Evolutionary conservation across 2,797 vertebrate species (phyloP).

Genomic region (Poeciliopsis turneri): DNA sequence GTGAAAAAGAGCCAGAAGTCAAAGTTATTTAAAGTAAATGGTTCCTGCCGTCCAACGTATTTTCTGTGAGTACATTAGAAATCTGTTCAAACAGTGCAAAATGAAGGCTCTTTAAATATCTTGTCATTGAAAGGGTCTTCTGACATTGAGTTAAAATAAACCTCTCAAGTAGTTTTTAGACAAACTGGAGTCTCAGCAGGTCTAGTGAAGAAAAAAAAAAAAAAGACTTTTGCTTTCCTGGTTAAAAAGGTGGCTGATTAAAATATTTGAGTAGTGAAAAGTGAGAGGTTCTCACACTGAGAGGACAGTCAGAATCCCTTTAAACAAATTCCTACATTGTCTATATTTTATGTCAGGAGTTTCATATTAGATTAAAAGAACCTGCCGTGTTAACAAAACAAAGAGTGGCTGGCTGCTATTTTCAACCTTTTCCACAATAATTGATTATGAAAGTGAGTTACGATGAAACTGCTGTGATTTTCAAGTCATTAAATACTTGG

Average conservation of each 20-base stretch:
- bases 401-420: constrained; percentile 41
- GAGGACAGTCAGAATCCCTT: constrained; percentile 45
- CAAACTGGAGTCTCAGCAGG: background rate
- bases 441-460: constrained; percentile 52
- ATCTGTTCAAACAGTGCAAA: background rate
- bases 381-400: constrained; percentile 45
- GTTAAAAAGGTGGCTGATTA: background rate
- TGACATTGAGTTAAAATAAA: background rate
- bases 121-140: background rate
- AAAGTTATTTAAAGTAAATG: background rate
- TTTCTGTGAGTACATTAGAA: background rate
- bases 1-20: background rate
- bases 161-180: background rate
- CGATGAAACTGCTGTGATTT: constrained; percentile 33
- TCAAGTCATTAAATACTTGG: constrained; percentile 61
- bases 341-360: constrained; percentile 45
- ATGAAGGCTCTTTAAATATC: background rate
- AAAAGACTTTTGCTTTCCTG: background rate
- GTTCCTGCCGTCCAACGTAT: background rate
- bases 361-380: constrained; percentile 41
- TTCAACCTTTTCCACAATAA: constrained; percentile 50
- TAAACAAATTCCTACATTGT: constrained; percentile 40
- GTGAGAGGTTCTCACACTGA: constrained; percentile 38
- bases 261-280: constrained; percentile 32
- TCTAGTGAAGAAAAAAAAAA: background rate